These are phyloP conservation scores for Drosophila flavopinicola DNA, from an alignment of 2,888 invertebrate genomes.

Conservation along the genomic window DNA sequence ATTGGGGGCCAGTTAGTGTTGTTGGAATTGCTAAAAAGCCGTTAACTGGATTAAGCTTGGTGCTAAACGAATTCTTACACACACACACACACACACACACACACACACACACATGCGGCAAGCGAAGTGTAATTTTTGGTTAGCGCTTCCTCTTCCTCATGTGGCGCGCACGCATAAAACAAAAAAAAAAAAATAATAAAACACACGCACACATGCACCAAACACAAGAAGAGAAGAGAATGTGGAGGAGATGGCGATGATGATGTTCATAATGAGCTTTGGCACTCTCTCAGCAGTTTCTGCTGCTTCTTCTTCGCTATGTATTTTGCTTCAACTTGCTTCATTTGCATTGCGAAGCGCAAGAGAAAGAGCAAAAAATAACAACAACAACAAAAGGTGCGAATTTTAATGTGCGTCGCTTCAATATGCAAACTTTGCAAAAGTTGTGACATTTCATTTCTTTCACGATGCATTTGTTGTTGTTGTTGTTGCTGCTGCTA, in stretches of 20 bases:
- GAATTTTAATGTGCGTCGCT: constrained; percentile 41
- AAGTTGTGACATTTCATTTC: constrained; percentile 55
- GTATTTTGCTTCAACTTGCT: constrained; percentile 40
- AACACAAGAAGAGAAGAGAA: constrained; percentile 54
- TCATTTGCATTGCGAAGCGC: constrained; percentile 45
- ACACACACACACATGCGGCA: constrained; percentile 12
- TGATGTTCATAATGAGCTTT: constrained; percentile 10
- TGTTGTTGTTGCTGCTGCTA: constrained; percentile 21
- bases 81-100: constrained; percentile 11
- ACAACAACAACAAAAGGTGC: constrained; percentile 19
- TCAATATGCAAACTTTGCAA: constrained; percentile 54
- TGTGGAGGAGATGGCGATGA: constrained; percentile 38
- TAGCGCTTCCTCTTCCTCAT: constrained; percentile 53
- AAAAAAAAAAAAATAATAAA: background rate
- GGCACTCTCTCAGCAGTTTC: constrained; percentile 27
- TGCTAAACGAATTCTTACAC: constrained; percentile 25
- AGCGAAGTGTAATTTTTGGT: constrained; percentile 33
- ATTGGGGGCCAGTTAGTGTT: constrained; percentile 9
- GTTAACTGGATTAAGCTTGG: constrained; percentile 39
- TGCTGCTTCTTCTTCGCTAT: constrained; percentile 21
- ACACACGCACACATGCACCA: constrained; percentile 50
- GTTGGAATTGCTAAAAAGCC: constrained; percentile 31
- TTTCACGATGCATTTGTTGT: constrained; percentile 50
- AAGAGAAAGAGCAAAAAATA: constrained; percentile 15
- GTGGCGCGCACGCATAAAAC: constrained; percentile 52